These are phyloP conservation scores for Erythrocebus patas DNA, from an alignment of 2,113 vertebrate species.

Conservation along the genomic window DNA sequence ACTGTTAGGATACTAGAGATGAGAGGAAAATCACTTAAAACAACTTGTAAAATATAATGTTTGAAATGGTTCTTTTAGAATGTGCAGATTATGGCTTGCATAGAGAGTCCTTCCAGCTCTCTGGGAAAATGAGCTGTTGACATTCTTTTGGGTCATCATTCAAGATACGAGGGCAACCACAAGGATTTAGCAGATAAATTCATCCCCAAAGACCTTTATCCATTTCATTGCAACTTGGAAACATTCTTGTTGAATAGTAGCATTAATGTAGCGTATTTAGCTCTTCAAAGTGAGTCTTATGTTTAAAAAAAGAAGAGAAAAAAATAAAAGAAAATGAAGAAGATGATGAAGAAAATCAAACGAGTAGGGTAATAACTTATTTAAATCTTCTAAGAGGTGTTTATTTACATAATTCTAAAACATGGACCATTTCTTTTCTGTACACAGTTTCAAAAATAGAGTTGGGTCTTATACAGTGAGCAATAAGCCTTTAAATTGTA, in stretches of 20 bases:
- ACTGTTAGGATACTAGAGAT: conserved; percentile 80
- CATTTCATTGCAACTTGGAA: conserved; percentile 87
- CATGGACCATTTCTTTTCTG: conserved; percentile 77
- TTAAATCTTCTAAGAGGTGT: conserved; percentile 82
- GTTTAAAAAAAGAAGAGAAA: conserved; percentile 63
- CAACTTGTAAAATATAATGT: conserved; percentile 86
- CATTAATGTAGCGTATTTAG: conserved; percentile 85
- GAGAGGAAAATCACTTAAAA: conserved; percentile 83
- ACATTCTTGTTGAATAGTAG: conserved; percentile 83
- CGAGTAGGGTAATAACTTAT: conserved; percentile 79
- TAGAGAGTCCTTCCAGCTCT: conserved; percentile 84
- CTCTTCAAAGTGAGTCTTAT: conserved; percentile 82
- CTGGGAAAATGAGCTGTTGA: conserved; percentile 94
- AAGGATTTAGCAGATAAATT: conserved; percentile 93
- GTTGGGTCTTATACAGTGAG: conserved; percentile 68
- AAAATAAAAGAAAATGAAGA: background rate
- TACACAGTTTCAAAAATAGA: conserved; percentile 77
- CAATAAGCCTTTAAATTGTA: conserved; percentile 78
- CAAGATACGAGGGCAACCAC: conserved; percentile 88
- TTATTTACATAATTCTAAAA: conserved; percentile 83
- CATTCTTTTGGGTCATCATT: conserved; percentile 94
- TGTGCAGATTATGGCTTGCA: conserved; percentile 86
- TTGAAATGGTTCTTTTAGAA: conserved; percentile 89
- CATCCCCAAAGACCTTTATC: conserved; percentile 88
- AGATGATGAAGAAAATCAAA: conserved; percentile 70